These are phyloP conservation scores for Aleiodes sp. DNA, from an alignment of 1,140 invertebrate species.

Conservation along the genomic window DNA sequence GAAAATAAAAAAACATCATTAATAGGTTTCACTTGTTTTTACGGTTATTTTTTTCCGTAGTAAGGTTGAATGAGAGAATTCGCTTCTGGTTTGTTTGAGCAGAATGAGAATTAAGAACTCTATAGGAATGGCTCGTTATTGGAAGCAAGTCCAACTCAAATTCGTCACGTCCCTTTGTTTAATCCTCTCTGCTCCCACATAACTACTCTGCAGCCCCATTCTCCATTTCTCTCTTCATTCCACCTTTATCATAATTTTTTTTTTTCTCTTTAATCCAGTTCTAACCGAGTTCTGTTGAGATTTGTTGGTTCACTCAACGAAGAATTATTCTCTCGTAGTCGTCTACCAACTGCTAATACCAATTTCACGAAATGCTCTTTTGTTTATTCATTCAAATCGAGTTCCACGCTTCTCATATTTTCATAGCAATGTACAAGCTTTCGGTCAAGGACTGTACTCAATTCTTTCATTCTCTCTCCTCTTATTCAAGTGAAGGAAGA, in stretches of 20 bases:
- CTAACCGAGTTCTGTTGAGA: background rate
- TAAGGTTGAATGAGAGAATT: constrained; percentile 24
- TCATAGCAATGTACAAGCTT: background rate
- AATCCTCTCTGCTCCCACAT: background rate
- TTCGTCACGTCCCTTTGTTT: constrained; percentile 20
- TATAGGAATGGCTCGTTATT: constrained; percentile 40
- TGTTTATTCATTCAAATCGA: background rate
- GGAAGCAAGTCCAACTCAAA: constrained; percentile 35
- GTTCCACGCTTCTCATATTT: constrained; percentile 9
- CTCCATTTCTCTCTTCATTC: background rate
- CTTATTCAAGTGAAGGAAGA: constrained; percentile 15
- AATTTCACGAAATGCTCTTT: constrained; percentile 7
- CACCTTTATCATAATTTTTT: constrained; percentile 6
- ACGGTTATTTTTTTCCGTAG: background rate
- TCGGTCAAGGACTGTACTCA: background rate
- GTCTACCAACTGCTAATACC: background rate
- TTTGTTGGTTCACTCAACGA: background rate
- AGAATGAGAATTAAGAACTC: constrained; percentile 30
- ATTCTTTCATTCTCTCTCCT: background rate
- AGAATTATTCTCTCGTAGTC: background rate
- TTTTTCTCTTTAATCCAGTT: background rate
- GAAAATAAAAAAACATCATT: background rate
- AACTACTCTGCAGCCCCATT: too few species aligned
- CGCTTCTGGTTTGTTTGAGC: constrained; percentile 33
- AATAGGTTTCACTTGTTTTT: background rate